Percentiles rank a stretch among this genome's conserved stretches.
Conservation (phyloP, 2,797 vertebrate species). For the Etheostoma perlongum region DNA sequence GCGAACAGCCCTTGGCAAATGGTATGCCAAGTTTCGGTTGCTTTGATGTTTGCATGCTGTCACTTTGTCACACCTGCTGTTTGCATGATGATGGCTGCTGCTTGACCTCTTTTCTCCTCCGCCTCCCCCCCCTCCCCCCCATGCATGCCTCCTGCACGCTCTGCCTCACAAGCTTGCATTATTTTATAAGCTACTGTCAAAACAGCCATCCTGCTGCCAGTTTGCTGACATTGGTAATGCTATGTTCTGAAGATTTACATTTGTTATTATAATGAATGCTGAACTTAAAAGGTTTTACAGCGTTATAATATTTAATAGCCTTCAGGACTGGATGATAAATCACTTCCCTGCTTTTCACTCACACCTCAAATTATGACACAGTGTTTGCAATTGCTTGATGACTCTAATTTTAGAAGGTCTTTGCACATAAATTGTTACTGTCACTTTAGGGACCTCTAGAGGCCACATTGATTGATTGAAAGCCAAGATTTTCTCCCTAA, state of each 20-base stretch:
- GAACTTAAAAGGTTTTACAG: slow-evolving; percentile 8
- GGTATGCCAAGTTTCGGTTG: slow-evolving; percentile 58
- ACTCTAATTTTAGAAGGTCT: slow-evolving; percentile 58
- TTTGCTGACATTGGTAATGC: slow-evolving; percentile 1
- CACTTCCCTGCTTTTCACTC: slow-evolving; percentile 14
- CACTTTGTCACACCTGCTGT: slow-evolving; percentile 78
- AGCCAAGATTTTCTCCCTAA: slow-evolving; percentile 26
- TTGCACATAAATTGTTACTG: slow-evolving; percentile 34
- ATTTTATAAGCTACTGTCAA: not conserved
- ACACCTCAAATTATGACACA: slow-evolving; percentile 26
- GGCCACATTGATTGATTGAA: slow-evolving; percentile 28
- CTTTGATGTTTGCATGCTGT: slow-evolving; percentile 71
- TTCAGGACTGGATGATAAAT: slow-evolving; percentile 1
- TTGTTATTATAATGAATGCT: not conserved
- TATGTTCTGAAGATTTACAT: not conserved
- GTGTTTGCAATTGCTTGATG: slow-evolving; percentile 27
- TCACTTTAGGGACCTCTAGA: slow-evolving; percentile 56
- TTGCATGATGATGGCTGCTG: slow-evolving; percentile 60
- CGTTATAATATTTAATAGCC: slow-evolving; percentile 15
- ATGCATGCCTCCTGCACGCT: slow-evolving; percentile 31
- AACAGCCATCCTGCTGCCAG: slow-evolving; percentile 7
- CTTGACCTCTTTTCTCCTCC: slow-evolving; percentile 61
- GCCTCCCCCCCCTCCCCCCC: not conserved
- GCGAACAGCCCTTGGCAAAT: slow-evolving; percentile 41
- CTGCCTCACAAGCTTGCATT: slow-evolving; percentile 19